These are phyloP conservation scores for Dendrocincla fuliginosa DNA, from an alignment of 2,797 vertebrate species.

Conservation along the genomic window DNA sequence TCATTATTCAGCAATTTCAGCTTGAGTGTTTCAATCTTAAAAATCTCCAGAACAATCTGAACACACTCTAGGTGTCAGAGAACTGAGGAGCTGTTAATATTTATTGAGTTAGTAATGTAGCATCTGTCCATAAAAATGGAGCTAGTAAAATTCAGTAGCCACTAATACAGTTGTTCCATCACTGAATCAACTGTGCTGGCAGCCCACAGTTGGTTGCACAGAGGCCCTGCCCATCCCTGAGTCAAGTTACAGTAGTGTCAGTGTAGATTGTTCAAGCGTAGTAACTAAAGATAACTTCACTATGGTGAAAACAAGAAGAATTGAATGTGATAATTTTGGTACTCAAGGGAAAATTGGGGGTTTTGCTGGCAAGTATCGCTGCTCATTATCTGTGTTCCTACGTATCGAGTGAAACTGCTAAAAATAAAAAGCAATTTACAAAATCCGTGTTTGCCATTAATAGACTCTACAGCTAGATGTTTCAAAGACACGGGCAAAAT, in stretches of 20 bases:
- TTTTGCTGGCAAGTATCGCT: not conserved
- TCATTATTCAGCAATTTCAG: not conserved
- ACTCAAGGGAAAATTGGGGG: not conserved
- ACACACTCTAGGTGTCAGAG: not conserved
- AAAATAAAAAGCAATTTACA: constrained; percentile 29
- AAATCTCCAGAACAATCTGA: not conserved
- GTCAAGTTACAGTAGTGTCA: not conserved
- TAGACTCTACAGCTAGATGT: not conserved
- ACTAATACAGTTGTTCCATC: not conserved
- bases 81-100: not conserved
- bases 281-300: not conserved
- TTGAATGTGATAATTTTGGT: not conserved
- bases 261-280: not conserved
- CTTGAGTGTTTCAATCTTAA: not conserved
- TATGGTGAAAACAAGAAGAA: not conserved
- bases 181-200: not conserved
- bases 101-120: not conserved
- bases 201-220: not conserved
- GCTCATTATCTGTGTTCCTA: not conserved
- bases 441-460: not conserved
- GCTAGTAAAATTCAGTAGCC: not conserved
- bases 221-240: not conserved
- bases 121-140: not conserved
- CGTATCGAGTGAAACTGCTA: not conserved
- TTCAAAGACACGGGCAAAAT: not conserved